phyloP scores from a whole-genome alignment of 2,113 vertebrate species.

The Phalacrocorax pelagicus region DNA sequence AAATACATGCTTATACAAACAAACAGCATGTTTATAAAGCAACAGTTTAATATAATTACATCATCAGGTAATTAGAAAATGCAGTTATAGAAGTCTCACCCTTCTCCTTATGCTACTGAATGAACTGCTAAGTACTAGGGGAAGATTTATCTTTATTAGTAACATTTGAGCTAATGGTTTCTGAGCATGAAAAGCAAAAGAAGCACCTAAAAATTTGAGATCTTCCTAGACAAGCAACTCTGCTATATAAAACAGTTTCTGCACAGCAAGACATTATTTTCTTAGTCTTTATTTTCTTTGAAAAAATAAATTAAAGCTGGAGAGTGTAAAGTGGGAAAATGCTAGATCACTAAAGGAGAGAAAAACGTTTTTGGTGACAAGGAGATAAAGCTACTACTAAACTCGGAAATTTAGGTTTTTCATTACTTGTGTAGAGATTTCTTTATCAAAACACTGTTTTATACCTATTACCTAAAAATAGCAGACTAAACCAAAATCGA shows the following conservation, averaged over 20 bases:
- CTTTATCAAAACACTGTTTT: background rate
- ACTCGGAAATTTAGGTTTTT: background rate
- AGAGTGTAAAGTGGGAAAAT: background rate
- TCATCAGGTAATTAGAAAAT: slow-evolving; percentile 34
- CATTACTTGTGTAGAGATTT: background rate
- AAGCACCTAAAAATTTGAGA: background rate
- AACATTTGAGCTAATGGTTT: background rate
- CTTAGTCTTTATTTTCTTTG: background rate
- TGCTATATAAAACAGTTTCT: background rate
- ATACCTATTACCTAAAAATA: background rate
- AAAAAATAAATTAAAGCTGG: background rate
- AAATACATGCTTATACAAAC: slow-evolving; percentile 50
- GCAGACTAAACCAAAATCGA: background rate
- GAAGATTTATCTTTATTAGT: slow-evolving; percentile 20
- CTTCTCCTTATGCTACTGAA: background rate
- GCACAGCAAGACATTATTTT: background rate
- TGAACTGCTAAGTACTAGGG: background rate
- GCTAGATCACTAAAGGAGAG: background rate
- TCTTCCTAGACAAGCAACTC: background rate
- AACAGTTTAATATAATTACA: slow-evolving; percentile 57
- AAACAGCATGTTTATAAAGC: slow-evolving; percentile 39
- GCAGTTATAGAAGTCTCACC: slow-evolving; percentile 21
- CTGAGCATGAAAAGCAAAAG: background rate
- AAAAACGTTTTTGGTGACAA: background rate
- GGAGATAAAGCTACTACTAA: background rate